A percentile compares a stretch with the other conserved stretches of the same genome.
Evolutionary conservation across 2,888 invertebrate species (phyloP).

Genomic region (Scaptodrosophila latifasciaeformis): DNA sequence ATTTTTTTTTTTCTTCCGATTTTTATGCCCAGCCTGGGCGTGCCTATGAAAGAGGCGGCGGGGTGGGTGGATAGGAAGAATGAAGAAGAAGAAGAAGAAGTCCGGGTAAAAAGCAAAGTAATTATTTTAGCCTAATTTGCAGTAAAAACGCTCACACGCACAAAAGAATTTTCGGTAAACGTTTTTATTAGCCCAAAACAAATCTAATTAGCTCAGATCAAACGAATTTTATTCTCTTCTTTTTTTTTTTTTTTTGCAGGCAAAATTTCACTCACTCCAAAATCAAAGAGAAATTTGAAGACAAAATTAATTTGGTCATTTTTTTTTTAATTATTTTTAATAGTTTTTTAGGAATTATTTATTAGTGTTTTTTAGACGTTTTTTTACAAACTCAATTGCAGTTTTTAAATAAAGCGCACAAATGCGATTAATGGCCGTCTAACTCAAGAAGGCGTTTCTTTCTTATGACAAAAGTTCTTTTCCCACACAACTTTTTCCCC

Average conservation of each 20-base stretch:
- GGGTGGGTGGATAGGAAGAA: background rate
- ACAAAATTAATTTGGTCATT: background rate
- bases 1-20: too few relatives aligned
- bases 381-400: background rate
- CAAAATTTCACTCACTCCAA: too few relatives aligned
- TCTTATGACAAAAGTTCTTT: slow-evolving; percentile 64
- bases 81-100: background rate
- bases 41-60: too few relatives aligned
- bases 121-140: slow-evolving; percentile 65
- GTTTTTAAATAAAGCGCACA: slow-evolving; percentile 23
- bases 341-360: too few relatives aligned
- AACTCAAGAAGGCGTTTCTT: slow-evolving; percentile 44
- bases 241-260: background rate
- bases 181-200: slow-evolving; percentile 58
- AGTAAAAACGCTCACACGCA: slow-evolving; percentile 44
- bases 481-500: background rate
- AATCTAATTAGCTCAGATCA: slow-evolving; percentile 57
- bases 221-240: background rate
- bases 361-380: too few relatives aligned
- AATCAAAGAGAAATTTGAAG: too few relatives aligned
- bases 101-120: slow-evolving; percentile 28
- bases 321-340: too few relatives aligned
- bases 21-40: too few relatives aligned
- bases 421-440: slow-evolving; percentile 53
- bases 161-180: slow-evolving; percentile 39